phyloP scores from a whole-genome alignment of 2,113 vertebrate genomes.

The Spea bombifrons region DNA sequence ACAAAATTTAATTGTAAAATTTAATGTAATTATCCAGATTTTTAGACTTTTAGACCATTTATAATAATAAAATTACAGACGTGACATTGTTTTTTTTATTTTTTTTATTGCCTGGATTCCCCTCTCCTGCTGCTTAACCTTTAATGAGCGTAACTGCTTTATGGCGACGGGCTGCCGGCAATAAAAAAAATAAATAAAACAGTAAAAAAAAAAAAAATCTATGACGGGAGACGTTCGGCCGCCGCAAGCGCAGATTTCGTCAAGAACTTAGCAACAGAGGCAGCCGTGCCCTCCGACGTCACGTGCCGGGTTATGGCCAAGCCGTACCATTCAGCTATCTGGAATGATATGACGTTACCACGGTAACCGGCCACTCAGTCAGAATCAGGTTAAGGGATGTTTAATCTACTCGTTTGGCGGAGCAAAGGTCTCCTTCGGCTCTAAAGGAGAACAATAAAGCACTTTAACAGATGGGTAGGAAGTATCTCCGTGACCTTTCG shows the following conservation, averaged over 20 bases:
- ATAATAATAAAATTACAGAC: too few relatives aligned
- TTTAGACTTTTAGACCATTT: too few relatives aligned
- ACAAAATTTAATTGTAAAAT: too few relatives aligned
- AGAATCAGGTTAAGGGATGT: conserved; percentile 60
- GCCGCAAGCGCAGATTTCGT: conserved; percentile 34
- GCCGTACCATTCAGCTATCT: conserved; percentile 45
- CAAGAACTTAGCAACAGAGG: conserved; percentile 56
- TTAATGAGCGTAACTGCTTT: not conserved
- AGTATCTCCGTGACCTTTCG: conserved; percentile 24
- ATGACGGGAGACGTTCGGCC: not conserved
- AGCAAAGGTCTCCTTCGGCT: conserved; percentile 54
- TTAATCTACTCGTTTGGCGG: conserved; percentile 61
- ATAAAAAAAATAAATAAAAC: not conserved
- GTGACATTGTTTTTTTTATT: not conserved
- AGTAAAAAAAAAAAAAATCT: not conserved
- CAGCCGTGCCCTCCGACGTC: conserved; percentile 26
- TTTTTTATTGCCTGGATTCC: not conserved
- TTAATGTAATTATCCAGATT: too few relatives aligned
- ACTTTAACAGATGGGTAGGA: conserved; percentile 52
- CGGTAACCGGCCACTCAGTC: conserved; percentile 53
- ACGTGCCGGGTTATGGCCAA: not conserved
- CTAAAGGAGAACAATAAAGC: conserved; percentile 51
- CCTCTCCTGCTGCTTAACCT: not conserved
- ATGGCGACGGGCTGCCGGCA: not conserved
- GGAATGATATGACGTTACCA: conserved; percentile 57